Percentiles rank a stretch among this genome's conserved stretches.
Evolutionary conservation across 2,113 vertebrate species (phyloP).

Genomic region (Ictalurus furcatus): DNA sequence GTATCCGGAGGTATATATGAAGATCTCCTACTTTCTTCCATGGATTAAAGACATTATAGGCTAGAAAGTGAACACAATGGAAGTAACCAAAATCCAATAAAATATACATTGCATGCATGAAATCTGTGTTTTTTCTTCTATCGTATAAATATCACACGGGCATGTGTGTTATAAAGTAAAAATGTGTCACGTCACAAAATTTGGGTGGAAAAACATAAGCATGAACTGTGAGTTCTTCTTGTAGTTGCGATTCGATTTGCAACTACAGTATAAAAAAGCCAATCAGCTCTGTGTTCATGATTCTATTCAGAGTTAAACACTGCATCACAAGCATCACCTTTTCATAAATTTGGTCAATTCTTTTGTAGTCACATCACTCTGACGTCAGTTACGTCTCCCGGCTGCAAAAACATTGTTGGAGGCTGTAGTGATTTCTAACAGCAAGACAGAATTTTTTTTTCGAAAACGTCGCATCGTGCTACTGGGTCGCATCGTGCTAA

Average conservation of each 20-base stretch:
- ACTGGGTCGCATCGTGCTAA: too few species aligned
- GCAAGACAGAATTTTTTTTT: too few species aligned
- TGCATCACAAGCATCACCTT: not conserved
- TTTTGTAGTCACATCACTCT: too few species aligned
- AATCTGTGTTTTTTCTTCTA: not conserved
- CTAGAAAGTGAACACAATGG: not conserved
- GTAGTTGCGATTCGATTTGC: not conserved
- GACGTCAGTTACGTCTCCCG: too few species aligned
- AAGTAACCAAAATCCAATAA: not conserved
- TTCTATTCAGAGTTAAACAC: not conserved
- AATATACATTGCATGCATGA: not conserved
- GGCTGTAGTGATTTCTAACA: too few species aligned
- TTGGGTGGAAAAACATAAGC: too few species aligned
- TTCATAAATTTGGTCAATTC: too few species aligned
- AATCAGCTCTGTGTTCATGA: not conserved
- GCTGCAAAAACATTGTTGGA: too few species aligned
- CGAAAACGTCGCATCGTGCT: too few species aligned
- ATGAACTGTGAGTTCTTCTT: too few species aligned
- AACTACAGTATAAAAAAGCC: not conserved
- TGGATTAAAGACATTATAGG: slow-evolving; percentile 47
- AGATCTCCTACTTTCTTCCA: slow-evolving; percentile 36
- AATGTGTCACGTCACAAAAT: too few species aligned
- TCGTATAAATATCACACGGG: not conserved
- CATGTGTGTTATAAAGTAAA: slow-evolving; percentile 44
- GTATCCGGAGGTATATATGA: slow-evolving; percentile 49